Evolutionary conservation across 2,888 invertebrate genomes (phyloP).

Genomic region (Helicoverpa assulta): DNA sequence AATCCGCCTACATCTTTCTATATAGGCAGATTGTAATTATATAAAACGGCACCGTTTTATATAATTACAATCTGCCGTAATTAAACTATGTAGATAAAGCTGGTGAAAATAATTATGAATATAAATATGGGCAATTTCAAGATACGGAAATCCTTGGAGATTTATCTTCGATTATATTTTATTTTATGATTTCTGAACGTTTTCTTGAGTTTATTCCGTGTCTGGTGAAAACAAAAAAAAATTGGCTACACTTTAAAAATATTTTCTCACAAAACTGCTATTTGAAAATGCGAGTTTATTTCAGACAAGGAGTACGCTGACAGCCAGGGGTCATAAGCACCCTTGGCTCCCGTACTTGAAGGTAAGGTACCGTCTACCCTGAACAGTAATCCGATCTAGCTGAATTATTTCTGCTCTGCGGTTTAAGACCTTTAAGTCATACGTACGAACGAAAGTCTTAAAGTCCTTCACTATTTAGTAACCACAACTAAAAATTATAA

Average conservation of each 20-base stretch:
- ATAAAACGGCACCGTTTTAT: no score
- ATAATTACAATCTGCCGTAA: no score
- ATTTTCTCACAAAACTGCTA: background rate
- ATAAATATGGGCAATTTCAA: no score
- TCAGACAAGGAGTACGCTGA: constrained; percentile 9
- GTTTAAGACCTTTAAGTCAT: constrained; percentile 34
- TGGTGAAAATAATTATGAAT: no score
- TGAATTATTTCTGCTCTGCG: constrained; percentile 42
- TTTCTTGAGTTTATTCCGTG: no score
- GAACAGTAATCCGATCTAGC: constrained; percentile 42
- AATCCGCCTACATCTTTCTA: background rate
- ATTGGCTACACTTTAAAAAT: background rate
- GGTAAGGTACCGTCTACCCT: constrained; percentile 16
- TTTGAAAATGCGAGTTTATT: constrained; percentile 16
- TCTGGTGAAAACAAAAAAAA: no score
- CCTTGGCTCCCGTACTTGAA: background rate
- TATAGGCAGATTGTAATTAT: background rate
- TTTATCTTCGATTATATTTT: no score
- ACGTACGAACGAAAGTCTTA: constrained; percentile 26
- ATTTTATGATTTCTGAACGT: no score
- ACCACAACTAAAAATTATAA: constrained; percentile 8
- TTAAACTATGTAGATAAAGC: no score
- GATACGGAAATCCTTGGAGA: no score
- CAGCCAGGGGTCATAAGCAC: constrained; percentile 17
- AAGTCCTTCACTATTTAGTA: constrained; percentile 3